Evolutionary conservation across 2,888 invertebrate species (phyloP).

Genomic region (Ormia ochracea): DNA sequence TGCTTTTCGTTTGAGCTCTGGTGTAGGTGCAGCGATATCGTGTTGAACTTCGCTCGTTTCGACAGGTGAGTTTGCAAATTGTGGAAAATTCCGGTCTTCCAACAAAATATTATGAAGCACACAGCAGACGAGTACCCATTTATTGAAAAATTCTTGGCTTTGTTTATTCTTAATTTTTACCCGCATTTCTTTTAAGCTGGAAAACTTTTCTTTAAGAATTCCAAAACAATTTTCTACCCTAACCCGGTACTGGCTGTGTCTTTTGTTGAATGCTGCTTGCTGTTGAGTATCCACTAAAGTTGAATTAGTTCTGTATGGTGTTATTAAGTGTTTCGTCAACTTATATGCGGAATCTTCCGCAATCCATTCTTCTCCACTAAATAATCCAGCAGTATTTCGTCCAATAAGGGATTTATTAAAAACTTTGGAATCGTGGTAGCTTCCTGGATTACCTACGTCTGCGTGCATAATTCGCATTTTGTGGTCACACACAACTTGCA

Average conservation of each 20-base stretch:
- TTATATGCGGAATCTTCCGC: conserved; percentile 39
- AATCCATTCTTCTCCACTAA: conserved; percentile 42
- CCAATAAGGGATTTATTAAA: background rate
- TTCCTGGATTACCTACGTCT: background rate
- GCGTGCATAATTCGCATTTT: background rate
- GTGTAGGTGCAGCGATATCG: background rate
- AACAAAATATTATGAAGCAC: background rate
- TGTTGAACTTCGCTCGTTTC: background rate
- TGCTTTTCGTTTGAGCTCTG: background rate
- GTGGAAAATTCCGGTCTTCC: background rate
- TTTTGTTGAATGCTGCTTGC: background rate
- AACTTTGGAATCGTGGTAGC: background rate
- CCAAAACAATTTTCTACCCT: conserved; percentile 14
- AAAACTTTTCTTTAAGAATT: conserved; percentile 13
- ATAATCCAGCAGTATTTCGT: conserved; percentile 1
- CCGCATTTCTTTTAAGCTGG: conserved; percentile 19
- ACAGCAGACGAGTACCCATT: conserved; percentile 22
- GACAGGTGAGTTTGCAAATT: background rate
- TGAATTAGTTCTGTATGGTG: background rate
- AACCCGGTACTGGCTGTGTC: background rate
- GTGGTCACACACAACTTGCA: conserved; percentile 2
- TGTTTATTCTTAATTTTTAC: background rate
- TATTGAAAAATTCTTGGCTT: background rate
- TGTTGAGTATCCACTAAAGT: background rate
- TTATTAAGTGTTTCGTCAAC: conserved; percentile 6